These are phyloP conservation scores for Drosophila ficusphila DNA, from an alignment of 1,140 invertebrate genomes.

Conservation along the genomic window DNA sequence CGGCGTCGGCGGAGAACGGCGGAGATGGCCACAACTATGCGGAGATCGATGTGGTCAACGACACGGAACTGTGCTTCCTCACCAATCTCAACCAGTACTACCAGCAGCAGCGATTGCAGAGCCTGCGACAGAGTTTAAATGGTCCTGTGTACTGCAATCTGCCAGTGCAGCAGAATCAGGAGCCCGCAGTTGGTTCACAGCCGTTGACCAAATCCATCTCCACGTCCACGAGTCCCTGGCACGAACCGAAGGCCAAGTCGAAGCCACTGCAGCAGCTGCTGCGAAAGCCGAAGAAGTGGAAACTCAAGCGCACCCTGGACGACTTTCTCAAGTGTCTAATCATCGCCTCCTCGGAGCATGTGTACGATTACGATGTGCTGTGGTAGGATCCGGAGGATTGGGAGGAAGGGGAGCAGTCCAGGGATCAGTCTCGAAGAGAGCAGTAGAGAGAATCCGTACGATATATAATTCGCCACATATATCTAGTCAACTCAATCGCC, in stretches of 20 bases:
- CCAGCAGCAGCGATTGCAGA: slow-evolving; percentile 61
- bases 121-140: slow-evolving; percentile 28
- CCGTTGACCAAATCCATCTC: slow-evolving; percentile 47
- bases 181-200: neutral
- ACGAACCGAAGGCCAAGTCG: slow-evolving; percentile 37
- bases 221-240: slow-evolving; percentile 66
- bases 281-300: slow-evolving; percentile 61
- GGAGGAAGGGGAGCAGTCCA: slow-evolving; percentile 5
- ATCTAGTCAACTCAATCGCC: slow-evolving; percentile 67
- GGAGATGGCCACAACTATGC: slow-evolving; percentile 68
- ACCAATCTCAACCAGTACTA: slow-evolving; percentile 80
- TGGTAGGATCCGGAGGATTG: slow-evolving; percentile 49
- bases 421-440: neutral
- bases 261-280: slow-evolving; percentile 41
- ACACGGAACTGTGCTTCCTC: slow-evolving; percentile 70
- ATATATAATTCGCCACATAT: slow-evolving; percentile 37
- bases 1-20: no score
- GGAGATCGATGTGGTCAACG: slow-evolving; percentile 80
- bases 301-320: slow-evolving; percentile 56
- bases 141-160: slow-evolving; percentile 49
- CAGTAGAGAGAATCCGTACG: neutral
- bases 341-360: slow-evolving; percentile 70
- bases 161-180: slow-evolving; percentile 4
- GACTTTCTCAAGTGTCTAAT: slow-evolving; percentile 71
- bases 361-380: slow-evolving; percentile 70